Evolutionary conservation across 2,113 vertebrate genomes (phyloP), one percentile per base, ranked within the genome.

Genomic region (Anser cygnoides): DNA sequence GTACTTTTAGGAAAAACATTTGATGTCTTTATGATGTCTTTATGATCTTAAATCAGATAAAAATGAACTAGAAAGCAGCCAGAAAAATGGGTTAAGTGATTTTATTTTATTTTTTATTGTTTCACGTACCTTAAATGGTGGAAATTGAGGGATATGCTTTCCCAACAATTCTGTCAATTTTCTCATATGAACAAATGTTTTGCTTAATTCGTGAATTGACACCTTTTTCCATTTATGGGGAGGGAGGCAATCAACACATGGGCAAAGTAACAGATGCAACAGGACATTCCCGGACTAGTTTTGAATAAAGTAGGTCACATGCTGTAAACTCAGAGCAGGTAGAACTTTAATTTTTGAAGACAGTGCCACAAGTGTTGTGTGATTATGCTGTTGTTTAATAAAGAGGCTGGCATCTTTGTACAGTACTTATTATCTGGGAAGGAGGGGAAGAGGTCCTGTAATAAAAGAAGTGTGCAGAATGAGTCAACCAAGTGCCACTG

Each of bases 221-320:
- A 19, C 20, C 3, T 77, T 89, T 79, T 63, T 14, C 26, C 6
- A 55, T 8, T 50, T 70, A 37, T 46, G 23, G 8, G 26, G 9
- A 72, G 9, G 10, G 17, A 70, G 26, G 41, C 31, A 75, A 17
- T 49, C 77, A 70, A 55, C 16, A 77, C 28, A 39, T 73, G 15
- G 31, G 6, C 20, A 74, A 67, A 76, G 39, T 93, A 41, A 76
- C 33, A 89, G 66, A 89, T 91, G 61, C 49, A 76, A 85, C 75
- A n/a, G 28, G 37, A 70, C 68, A 75, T 95, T 96, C 88, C 67
- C 77, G 55, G 58, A 43, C 58, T 93, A 84, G 6, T 13, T 95
- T 96, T 95, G 90, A 94, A 93, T 96, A 95, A 97, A 97, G 71
- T 96, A 96, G 96, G 92, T 71, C 61, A 82, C 74, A 78, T 95